phyloP scores from a whole-genome alignment of 2,797 vertebrate species.

The Natrix natrix region DNA sequence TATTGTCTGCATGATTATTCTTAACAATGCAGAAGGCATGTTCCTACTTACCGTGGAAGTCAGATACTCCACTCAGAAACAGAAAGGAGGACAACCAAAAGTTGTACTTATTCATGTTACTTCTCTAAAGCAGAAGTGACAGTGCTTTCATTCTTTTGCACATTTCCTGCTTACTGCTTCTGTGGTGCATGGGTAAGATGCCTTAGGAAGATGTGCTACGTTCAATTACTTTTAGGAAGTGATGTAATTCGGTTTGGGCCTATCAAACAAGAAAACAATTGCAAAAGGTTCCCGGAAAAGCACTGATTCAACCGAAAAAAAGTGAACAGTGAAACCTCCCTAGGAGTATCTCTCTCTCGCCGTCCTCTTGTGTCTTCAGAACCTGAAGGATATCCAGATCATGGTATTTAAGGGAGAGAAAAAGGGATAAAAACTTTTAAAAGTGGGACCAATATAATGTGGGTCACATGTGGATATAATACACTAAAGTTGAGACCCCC shows the following conservation, averaged over 20 bases:
- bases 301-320: constrained; percentile 45
- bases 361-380: not conserved
- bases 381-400: not conserved
- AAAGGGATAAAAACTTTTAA: not conserved
- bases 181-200: constrained; percentile 72
- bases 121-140: constrained; percentile 25
- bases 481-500: not conserved
- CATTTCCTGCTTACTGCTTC: constrained; percentile 82
- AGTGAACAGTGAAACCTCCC: constrained; percentile 17
- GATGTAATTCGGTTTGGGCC: constrained; percentile 79
- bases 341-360: constrained; percentile 1
- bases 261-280: constrained; percentile 74
- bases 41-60: constrained; percentile 62
- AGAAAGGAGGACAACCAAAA: constrained; percentile 47
- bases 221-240: constrained; percentile 82
- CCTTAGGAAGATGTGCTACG: constrained; percentile 73
- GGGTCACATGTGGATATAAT: not conserved
- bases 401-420: not conserved
- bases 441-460: not conserved
- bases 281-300: constrained; percentile 69
- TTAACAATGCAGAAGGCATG: constrained; percentile 27
- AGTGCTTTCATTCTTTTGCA: constrained; percentile 51
- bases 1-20: constrained; percentile 11
- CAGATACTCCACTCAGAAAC: constrained; percentile 8
- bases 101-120: constrained; percentile 48